phyloP scores from a whole-genome alignment of 2,797 vertebrate genomes.

The Megaceryle alcyon region DNA sequence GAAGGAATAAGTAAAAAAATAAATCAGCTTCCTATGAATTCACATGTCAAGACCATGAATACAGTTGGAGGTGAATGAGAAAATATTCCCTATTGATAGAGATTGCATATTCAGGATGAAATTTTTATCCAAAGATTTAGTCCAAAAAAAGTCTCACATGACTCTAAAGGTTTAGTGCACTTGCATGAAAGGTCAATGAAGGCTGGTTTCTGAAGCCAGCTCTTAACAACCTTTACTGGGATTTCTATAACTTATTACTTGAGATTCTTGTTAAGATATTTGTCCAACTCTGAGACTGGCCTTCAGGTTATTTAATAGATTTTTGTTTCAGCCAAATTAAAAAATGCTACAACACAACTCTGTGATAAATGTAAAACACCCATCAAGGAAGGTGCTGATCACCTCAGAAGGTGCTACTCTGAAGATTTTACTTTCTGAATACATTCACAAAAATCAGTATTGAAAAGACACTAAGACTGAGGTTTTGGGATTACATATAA shows the following conservation, averaged over 20 bases:
- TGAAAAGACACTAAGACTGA: background rate
- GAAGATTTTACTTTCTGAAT: background rate
- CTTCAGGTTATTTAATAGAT: background rate
- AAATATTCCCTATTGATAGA: background rate
- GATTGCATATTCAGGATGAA: background rate
- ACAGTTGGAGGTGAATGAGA: accelerated
- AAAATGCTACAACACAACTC: background rate
- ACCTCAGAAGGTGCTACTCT: background rate
- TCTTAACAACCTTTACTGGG: accelerated
- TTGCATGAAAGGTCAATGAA: background rate
- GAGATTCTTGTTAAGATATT: background rate
- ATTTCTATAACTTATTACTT: background rate
- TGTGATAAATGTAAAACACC: background rate
- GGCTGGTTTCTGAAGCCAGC: background rate
- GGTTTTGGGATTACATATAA: background rate
- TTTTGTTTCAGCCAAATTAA: background rate
- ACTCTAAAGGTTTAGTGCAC: background rate
- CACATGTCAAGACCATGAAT: background rate
- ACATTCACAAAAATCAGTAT: too few relatives aligned
- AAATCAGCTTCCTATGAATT: background rate
- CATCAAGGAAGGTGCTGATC: background rate
- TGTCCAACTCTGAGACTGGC: background rate
- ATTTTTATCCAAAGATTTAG: background rate
- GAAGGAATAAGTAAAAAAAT: background rate
- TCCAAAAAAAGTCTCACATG: background rate